A percentile compares a stretch with the other conserved stretches of the same genome.
These are phyloP conservation scores for Isoperla grammatica DNA, from an alignment of 2,888 invertebrate genomes.

Conservation along the genomic window DNA sequence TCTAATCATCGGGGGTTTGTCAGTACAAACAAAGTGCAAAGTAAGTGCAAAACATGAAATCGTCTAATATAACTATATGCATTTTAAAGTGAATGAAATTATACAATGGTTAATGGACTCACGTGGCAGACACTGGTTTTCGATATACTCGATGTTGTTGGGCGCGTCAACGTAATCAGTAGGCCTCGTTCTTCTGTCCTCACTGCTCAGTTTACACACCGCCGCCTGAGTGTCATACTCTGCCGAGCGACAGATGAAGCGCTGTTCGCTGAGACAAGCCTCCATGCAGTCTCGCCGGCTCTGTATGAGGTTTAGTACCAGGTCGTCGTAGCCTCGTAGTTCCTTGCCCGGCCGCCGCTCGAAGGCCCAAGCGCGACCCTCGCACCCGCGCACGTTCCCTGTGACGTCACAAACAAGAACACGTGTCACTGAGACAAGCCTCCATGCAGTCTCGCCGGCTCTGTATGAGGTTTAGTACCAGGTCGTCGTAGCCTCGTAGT, in stretches of 20 bases:
- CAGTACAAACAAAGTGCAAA: no score
- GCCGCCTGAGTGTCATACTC: slow-evolving; percentile 46
- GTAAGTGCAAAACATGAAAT: no score
- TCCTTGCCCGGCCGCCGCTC: slow-evolving; percentile 47
- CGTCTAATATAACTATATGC: no score
- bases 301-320: slow-evolving; percentile 43
- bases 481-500: slow-evolving; percentile 45
- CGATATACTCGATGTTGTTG: slow-evolving; percentile 47
- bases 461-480: slow-evolving; percentile 41
- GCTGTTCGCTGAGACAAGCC: slow-evolving; percentile 42
- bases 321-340: slow-evolving; percentile 45
- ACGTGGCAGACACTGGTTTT: slow-evolving; percentile 51
- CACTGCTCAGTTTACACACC: slow-evolving; percentile 46
- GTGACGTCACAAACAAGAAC: background rate
- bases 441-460: no score
- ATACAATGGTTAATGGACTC: no score
- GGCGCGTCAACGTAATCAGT: slow-evolving; percentile 42
- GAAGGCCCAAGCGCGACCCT: slow-evolving; percentile 46
- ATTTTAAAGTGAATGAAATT: no score
- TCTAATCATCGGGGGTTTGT: no score
- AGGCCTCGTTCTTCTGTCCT: slow-evolving; percentile 46
- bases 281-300: slow-evolving; percentile 49
- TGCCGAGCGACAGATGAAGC: slow-evolving; percentile 45
- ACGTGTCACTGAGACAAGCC: no score
- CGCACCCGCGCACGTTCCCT: slow-evolving; percentile 37